Conservation (phyloP, 2,113 vertebrate genomes). For the Benitochromis conjunctus region DNA sequence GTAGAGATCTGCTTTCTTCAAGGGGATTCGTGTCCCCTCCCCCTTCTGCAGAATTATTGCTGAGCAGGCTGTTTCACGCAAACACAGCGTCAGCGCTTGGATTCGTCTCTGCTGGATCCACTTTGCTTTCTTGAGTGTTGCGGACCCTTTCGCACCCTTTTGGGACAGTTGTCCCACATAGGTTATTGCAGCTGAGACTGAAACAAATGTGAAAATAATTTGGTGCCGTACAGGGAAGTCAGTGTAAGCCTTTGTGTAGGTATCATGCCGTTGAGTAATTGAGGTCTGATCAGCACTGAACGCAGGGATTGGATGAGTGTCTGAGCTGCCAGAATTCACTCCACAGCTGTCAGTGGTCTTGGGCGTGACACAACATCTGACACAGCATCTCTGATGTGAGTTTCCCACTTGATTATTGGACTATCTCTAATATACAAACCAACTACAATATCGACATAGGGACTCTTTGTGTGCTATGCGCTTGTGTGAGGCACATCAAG, state of each 20-base stretch:
- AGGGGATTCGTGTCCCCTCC: background rate
- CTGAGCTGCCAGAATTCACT: conserved; percentile 31
- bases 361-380: background rate
- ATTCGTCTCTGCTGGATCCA: background rate
- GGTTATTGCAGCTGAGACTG: background rate
- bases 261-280: conserved; percentile 30
- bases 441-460: background rate
- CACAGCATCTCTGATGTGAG: conserved; percentile 12
- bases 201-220: conserved; percentile 32
- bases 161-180: background rate
- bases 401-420: background rate
- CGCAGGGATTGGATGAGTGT: conserved; percentile 6
- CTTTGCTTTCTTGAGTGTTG: background rate
- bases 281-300: conserved; percentile 34
- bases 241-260: background rate
- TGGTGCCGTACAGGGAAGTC: background rate
- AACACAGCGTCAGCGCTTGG: background rate
- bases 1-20: background rate
- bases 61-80: background rate
- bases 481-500: background rate
- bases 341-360: background rate
- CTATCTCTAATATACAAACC: background rate
- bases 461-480: background rate
- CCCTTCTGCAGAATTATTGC: background rate
- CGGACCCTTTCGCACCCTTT: background rate